Conservation (phyloP, 2,888 invertebrate genomes). For the Disparrhopalites patrizii region DNA sequence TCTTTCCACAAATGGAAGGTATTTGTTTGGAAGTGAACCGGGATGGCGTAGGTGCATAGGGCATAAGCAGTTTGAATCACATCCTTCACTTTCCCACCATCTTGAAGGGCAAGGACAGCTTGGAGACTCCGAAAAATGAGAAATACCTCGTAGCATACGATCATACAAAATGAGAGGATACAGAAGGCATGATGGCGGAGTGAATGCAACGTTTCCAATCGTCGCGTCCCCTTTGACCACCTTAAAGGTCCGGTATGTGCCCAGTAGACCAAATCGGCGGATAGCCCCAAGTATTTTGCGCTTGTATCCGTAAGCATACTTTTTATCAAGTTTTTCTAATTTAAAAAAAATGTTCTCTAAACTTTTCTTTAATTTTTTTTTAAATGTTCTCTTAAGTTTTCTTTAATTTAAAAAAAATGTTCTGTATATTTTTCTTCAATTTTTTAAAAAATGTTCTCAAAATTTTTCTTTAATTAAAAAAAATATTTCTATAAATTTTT, state of each 20-base stretch:
- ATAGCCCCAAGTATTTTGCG: neutral
- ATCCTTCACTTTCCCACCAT: neutral
- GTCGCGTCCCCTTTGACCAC: neutral
- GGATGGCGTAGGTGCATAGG: constrained; percentile 8
- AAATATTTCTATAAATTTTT: too few relatives aligned
- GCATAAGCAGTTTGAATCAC: constrained; percentile 1
- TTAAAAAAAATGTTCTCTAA: neutral
- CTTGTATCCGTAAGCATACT: neutral
- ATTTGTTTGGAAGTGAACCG: constrained; percentile 18
- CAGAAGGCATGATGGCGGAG: neutral
- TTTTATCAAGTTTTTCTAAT: neutral
- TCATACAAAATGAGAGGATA: neutral
- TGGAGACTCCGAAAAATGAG: neutral
- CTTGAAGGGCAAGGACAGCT: neutral
- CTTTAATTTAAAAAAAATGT: too few relatives aligned
- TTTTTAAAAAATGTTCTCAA: too few relatives aligned
- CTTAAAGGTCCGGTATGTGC: neutral
- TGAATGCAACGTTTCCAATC: neutral
- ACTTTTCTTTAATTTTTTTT: too few relatives aligned
- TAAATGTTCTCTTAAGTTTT: too few relatives aligned
- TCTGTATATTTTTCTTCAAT: too few relatives aligned
- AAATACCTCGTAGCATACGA: constrained; percentile 1
- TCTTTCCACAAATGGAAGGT: constrained; percentile 12
- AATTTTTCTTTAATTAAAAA: too few relatives aligned
- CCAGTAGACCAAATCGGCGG: neutral